A percentile compares a stretch with the other conserved stretches of the same genome.
These are phyloP conservation scores for Cataglyphis rosenhaueri DNA, from an alignment of 2,888 invertebrate species.

Conservation along the genomic window DNA sequence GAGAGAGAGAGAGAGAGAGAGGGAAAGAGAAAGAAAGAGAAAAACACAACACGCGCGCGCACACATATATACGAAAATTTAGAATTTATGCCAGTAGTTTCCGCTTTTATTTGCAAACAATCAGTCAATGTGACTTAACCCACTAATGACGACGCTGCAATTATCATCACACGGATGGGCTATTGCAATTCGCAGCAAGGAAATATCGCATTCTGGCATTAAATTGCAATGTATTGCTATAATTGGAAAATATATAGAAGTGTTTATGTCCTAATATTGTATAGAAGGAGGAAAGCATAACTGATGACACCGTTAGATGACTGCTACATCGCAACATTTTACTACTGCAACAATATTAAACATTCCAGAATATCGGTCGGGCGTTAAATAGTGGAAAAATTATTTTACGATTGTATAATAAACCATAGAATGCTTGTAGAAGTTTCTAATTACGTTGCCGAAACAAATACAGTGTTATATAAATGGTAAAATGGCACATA, in stretches of 20 bases:
- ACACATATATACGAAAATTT: not conserved
- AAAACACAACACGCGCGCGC: no score
- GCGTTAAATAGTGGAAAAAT: not conserved
- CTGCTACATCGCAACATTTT: not conserved
- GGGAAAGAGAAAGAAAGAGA: no score
- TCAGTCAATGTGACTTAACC: not conserved
- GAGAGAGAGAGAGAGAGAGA: no score
- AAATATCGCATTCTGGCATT: not conserved
- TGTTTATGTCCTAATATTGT: not conserved
- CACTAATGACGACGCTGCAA: not conserved
- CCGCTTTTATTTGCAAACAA: not conserved
- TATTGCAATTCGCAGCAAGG: not conserved
- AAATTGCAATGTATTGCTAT: not conserved
- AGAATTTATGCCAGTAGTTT: not conserved
- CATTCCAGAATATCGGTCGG: not conserved
- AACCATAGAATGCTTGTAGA: not conserved
- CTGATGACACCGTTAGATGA: constrained; percentile 18
- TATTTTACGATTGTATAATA: not conserved
- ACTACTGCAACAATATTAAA: not conserved
- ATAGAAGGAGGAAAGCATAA: not conserved
- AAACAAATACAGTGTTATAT: not conserved
- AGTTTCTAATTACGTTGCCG: not conserved
- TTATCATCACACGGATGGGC: not conserved
- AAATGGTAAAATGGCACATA: not conserved
- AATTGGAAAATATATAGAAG: not conserved